Percentiles rank a stretch among this genome's conserved stretches.
phyloP scores from a whole-genome alignment of 2,113 vertebrate species.

The Corvus cornix region DNA sequence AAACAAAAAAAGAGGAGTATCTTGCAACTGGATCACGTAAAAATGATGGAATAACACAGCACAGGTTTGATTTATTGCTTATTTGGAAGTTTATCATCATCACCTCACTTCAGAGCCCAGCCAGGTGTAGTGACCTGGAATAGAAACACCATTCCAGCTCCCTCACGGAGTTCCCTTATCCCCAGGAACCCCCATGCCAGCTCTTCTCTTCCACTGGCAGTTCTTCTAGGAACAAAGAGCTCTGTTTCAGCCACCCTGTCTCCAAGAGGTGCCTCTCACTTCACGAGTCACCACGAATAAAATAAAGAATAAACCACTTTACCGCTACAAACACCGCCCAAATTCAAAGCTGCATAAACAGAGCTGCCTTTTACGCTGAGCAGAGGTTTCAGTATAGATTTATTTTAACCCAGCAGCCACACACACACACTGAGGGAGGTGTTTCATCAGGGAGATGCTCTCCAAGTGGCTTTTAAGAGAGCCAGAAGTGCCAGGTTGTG shows the following conservation, averaged over 20 bases:
- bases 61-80: background rate
- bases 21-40: background rate
- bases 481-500: background rate
- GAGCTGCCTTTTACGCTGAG: background rate
- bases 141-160: background rate
- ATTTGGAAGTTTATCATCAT: background rate
- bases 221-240: background rate
- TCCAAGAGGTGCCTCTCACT: background rate
- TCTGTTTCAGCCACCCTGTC: background rate
- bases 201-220: background rate
- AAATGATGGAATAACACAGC: background rate
- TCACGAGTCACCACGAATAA: fast-evolving
- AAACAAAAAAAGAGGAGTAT: background rate
- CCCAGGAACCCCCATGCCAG: background rate
- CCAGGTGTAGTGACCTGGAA: fast-evolving
- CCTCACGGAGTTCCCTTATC: fast-evolving
- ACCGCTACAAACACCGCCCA: fast-evolving
- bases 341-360: background rate
- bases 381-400: fast-evolving
- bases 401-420: fast-evolving
- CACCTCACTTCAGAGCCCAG: background rate
- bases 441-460: fast-evolving
- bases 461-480: background rate
- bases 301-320: background rate
- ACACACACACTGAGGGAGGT: fast-evolving